Conservation (phyloP, 2,797 vertebrate genomes). For the Cyprinella venusta region DNA sequence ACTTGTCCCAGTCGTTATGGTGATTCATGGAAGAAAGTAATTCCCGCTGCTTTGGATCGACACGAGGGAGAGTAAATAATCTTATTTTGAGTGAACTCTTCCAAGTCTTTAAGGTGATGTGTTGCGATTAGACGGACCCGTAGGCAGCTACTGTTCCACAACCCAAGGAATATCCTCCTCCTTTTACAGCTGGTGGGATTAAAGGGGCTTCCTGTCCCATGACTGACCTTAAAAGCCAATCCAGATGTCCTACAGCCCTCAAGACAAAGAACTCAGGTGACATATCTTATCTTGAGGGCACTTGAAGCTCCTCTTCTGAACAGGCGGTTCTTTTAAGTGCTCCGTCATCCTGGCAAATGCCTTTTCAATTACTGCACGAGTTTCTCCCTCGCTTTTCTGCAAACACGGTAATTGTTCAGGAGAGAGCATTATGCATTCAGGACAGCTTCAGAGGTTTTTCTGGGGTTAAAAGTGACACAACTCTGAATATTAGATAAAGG, state of each 20-base stretch:
- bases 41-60: background rate
- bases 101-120: conserved; percentile 38
- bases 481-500: conserved; percentile 57
- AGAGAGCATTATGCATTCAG: conserved; percentile 10
- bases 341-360: conserved; percentile 16
- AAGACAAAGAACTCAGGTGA: conserved; percentile 78
- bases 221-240: conserved; percentile 78
- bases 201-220: conserved; percentile 78
- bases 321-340: conserved; percentile 17
- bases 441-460: conserved; percentile 23
- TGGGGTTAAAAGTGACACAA: conserved; percentile 58
- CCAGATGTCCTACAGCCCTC: conserved; percentile 75
- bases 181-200: conserved; percentile 77
- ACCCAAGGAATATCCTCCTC: conserved; percentile 71
- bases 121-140: conserved; percentile 65
- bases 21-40: background rate
- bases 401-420: conserved; percentile 5
- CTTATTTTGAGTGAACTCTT: background rate
- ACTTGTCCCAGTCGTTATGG: background rate
- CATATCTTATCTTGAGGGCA: conserved; percentile 64
- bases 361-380: conserved; percentile 31
- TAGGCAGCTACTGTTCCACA: conserved; percentile 74
- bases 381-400: conserved; percentile 1
- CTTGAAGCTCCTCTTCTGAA: conserved; percentile 49
- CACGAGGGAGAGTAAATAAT: background rate